Conservation (phyloP, 2,113 vertebrate species). For the Chiloscyllium plagiosum region DNA sequence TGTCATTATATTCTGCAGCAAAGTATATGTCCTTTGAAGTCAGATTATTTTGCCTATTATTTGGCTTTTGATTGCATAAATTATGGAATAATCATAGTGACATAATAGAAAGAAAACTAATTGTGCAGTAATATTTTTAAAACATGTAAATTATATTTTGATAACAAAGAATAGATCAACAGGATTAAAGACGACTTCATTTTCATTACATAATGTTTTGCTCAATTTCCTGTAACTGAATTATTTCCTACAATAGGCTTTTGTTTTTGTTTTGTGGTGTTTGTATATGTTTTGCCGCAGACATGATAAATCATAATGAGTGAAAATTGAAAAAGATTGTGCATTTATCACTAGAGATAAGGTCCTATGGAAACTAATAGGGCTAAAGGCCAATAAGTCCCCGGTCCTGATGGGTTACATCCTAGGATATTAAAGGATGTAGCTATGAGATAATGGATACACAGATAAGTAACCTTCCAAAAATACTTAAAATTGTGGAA, state of each 20-base stretch:
- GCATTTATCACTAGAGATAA: too few relatives aligned
- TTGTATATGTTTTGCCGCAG: constrained; percentile 41
- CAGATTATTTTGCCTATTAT: not conserved
- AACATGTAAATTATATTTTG: not conserved
- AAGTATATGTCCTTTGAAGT: not conserved
- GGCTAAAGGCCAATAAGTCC: too few relatives aligned
- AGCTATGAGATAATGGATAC: too few relatives aligned
- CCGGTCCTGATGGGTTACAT: too few relatives aligned
- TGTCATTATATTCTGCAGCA: not conserved
- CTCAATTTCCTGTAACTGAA: not conserved
- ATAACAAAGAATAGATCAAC: not conserved
- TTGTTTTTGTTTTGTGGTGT: constrained; percentile 27
- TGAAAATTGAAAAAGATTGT: constrained; percentile 52
- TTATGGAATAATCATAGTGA: not conserved
- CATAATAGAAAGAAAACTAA: not conserved
- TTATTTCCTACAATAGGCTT: not conserved
- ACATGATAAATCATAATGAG: constrained; percentile 47
- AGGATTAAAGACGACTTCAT: not conserved
- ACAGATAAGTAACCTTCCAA: too few relatives aligned
- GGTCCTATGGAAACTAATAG: too few relatives aligned
- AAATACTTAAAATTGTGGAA: too few relatives aligned
- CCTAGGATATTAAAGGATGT: too few relatives aligned
- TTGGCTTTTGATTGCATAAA: not conserved
- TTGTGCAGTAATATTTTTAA: not conserved
- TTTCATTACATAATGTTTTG: not conserved